A percentile compares a stretch with the other conserved stretches of the same genome.
phyloP scores from a whole-genome alignment of 2,797 vertebrate species.

The Alauda arvensis region DNA sequence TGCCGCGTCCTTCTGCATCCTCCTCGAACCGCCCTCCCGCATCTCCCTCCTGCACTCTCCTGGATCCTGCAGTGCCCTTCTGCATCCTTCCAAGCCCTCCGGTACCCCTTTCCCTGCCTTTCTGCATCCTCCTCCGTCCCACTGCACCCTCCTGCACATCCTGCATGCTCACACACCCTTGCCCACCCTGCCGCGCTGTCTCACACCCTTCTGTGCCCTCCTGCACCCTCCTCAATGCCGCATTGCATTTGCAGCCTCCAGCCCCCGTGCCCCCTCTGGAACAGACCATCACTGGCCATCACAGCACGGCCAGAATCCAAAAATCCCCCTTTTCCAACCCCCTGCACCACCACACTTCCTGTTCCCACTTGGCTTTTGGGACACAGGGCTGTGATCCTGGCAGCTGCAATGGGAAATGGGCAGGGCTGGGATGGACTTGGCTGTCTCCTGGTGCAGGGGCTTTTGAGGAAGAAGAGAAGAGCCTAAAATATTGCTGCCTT shows the following conservation, averaged over 20 bases:
- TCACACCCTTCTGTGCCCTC: not conserved
- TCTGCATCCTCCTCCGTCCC: no score
- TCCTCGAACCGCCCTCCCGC: not conserved
- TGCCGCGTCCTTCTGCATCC: not conserved
- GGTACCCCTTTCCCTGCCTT: not conserved
- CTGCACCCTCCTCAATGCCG: not conserved
- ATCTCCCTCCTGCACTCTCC: not conserved
- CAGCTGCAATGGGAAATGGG: not conserved
- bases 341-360: fast-evolving
- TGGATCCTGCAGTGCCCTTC: no score
- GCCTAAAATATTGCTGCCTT: not conserved
- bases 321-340: not conserved
- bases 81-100: not conserved
- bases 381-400: not conserved
- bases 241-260: not conserved
- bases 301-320: fast-evolving
- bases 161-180: not conserved
- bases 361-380: not conserved
- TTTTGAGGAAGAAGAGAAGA: not conserved
- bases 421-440: fast-evolving
- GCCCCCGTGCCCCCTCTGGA: fast-evolving
- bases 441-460: fast-evolving
- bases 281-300: not conserved
- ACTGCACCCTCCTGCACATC: not conserved
- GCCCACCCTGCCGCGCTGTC: fast-evolving